Conservation (phyloP, 2,113 vertebrate species). For the Fukomys damarensis region DNA sequence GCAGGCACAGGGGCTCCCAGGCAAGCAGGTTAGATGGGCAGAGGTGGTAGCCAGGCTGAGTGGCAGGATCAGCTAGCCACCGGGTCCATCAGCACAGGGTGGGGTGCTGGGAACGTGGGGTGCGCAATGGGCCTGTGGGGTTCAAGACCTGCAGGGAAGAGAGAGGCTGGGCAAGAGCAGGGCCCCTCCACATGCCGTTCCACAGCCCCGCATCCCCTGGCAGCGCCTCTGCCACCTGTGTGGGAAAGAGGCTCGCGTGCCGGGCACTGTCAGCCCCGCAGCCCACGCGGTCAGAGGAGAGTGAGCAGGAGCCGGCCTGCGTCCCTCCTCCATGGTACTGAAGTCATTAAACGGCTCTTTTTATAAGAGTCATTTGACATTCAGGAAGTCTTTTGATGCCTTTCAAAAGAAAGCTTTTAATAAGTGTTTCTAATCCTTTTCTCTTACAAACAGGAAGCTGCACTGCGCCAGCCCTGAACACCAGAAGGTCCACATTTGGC, state of each 20-base stretch:
- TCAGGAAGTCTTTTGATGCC: slow-evolving; percentile 81
- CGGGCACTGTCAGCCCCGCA: background rate
- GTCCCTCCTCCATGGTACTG: slow-evolving; percentile 50
- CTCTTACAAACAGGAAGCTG: slow-evolving; percentile 82
- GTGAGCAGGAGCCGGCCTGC: background rate
- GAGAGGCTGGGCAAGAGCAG: fast-evolving
- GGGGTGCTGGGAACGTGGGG: fast-evolving
- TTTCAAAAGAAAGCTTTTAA: slow-evolving; percentile 81
- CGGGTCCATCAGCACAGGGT: background rate
- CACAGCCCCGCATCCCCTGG: background rate
- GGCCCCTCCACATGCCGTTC: fast-evolving
- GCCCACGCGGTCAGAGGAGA: background rate
- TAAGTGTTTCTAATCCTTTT: slow-evolving; percentile 81
- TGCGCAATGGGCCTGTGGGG: too few relatives aligned
- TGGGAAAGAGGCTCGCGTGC: too few relatives aligned
- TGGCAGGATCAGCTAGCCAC: background rate
- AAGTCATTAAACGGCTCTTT: slow-evolving; percentile 73
- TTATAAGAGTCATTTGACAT: slow-evolving; percentile 76
- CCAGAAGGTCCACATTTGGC: slow-evolving; percentile 66
- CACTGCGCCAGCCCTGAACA: slow-evolving; percentile 57
- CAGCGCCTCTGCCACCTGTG: background rate
- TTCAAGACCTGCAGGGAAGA: background rate
- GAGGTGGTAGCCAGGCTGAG: fast-evolving
- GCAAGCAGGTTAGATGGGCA: fast-evolving
- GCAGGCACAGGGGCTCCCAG: background rate